These are phyloP conservation scores for Microplitis demolitor DNA, from an alignment of 1,140 invertebrate genomes.

Conservation along the genomic window DNA sequence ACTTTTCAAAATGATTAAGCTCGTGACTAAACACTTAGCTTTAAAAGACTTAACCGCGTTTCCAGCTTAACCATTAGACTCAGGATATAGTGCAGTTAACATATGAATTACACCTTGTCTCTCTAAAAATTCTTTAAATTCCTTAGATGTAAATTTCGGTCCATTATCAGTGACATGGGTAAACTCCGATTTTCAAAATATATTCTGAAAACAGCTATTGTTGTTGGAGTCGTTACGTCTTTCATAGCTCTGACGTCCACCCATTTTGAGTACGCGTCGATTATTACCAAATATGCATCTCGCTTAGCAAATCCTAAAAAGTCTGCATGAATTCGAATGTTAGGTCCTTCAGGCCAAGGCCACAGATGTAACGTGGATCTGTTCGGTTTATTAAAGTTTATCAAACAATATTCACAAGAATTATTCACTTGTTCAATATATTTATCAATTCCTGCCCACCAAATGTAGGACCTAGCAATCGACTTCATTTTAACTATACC, in stretches of 20 bases:
- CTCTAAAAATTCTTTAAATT: conserved; percentile 31
- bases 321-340: conserved; percentile 16
- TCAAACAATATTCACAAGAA: neutral
- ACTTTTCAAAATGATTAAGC: too few species aligned
- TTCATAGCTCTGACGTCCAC: conserved; percentile 7
- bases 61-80: conserved; percentile 44
- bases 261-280: conserved; percentile 31
- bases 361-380: neutral
- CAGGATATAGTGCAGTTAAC: conserved; percentile 35
- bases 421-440: neutral
- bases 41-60: conserved; percentile 53
- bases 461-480: neutral
- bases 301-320: conserved; percentile 3
- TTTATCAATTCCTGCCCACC: conserved; percentile 11
- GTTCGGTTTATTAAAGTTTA: neutral
- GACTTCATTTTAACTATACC: conserved; percentile 7
- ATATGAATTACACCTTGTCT: conserved; percentile 29
- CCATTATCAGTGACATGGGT: conserved; percentile 31
- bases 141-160: conserved; percentile 25
- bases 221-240: conserved; percentile 20
- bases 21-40: too few species aligned
- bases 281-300: conserved; percentile 13
- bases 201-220: conserved; percentile 29
- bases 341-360: conserved; percentile 13
- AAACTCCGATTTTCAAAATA: conserved; percentile 32